Evolutionary conservation across 2,888 invertebrate genomes (phyloP).

Genomic region (Drosophila setosimentum): DNA sequence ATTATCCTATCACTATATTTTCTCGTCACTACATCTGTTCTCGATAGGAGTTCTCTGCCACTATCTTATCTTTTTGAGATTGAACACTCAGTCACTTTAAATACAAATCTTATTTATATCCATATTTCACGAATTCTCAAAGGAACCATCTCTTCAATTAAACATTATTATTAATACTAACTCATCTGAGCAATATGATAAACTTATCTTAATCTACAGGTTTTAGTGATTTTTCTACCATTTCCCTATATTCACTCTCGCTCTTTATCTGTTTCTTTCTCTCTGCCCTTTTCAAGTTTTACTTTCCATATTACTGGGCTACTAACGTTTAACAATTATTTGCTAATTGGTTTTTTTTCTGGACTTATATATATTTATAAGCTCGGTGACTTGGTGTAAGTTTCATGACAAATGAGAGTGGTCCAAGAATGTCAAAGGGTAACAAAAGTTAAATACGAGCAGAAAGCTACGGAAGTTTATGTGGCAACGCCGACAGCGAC

Average conservation of each 20-base stretch:
- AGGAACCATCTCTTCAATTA: neutral
- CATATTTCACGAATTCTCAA: neutral
- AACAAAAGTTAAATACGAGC: slow-evolving; percentile 53
- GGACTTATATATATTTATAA: neutral
- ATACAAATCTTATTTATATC: neutral
- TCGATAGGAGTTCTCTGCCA: neutral
- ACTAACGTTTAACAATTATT: neutral
- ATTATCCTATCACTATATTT: neutral
- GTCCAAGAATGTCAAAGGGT: slow-evolving; percentile 36
- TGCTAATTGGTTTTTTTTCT: neutral
- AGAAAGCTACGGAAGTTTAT: slow-evolving; percentile 57
- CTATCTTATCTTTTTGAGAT: neutral
- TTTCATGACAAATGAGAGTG: slow-evolving; percentile 32
- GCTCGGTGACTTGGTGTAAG: slow-evolving; percentile 1
- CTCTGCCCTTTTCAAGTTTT: neutral
- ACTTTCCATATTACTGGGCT: neutral
- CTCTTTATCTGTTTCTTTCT: neutral
- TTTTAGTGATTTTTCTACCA: rapidly evolving
- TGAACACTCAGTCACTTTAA: neutral
- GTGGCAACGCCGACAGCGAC: slow-evolving; percentile 33
- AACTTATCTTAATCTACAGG: neutral
- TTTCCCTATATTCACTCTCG: neutral
- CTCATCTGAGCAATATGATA: neutral
- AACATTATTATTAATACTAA: neutral
- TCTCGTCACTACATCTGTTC: neutral